Evolutionary conservation across 2,888 invertebrate genomes (phyloP).

Genomic region (Cheilosia variabilis): DNA sequence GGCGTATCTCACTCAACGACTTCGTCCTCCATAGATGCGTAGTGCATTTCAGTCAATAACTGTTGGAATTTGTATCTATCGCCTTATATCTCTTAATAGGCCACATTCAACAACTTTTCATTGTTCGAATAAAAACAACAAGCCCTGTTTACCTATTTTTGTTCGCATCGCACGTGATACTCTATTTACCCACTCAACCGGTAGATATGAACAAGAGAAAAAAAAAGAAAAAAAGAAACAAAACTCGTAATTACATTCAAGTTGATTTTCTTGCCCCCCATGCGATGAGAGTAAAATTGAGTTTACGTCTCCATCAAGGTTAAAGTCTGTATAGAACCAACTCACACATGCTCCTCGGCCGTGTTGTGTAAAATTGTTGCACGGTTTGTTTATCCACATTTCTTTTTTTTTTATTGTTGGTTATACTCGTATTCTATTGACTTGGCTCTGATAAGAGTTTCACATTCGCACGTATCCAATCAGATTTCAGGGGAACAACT

Average conservation of each 20-base stretch:
- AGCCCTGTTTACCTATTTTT: not conserved
- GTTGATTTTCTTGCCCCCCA: constrained; percentile 9
- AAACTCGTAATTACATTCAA: constrained; percentile 27
- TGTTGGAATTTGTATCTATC: constrained; percentile 15
- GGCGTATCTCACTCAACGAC: not conserved
- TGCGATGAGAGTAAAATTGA: constrained; percentile 30
- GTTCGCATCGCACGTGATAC: constrained; percentile 69
- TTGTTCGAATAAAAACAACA: constrained; percentile 33
- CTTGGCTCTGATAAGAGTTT: constrained; percentile 33
- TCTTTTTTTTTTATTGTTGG: not conserved
- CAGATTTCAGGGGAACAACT: constrained; percentile 20
- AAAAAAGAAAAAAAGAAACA: not conserved
- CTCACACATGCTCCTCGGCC: not conserved
- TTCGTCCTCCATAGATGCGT: not conserved
- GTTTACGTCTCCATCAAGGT: constrained; percentile 39
- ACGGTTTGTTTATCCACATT: constrained; percentile 10
- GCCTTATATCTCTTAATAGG: constrained; percentile 40
- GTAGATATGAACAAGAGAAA: constrained; percentile 7
- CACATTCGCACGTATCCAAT: constrained; percentile 69
- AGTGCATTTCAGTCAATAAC: not conserved
- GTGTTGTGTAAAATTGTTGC: constrained; percentile 16
- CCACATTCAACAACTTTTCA: constrained; percentile 34
- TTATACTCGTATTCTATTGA: constrained; percentile 28
- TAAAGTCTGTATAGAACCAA: constrained; percentile 7
- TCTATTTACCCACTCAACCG: constrained; percentile 63